Conservation (phyloP, 2,797 vertebrate species). For the Amblyopsis hoosieri region DNA sequence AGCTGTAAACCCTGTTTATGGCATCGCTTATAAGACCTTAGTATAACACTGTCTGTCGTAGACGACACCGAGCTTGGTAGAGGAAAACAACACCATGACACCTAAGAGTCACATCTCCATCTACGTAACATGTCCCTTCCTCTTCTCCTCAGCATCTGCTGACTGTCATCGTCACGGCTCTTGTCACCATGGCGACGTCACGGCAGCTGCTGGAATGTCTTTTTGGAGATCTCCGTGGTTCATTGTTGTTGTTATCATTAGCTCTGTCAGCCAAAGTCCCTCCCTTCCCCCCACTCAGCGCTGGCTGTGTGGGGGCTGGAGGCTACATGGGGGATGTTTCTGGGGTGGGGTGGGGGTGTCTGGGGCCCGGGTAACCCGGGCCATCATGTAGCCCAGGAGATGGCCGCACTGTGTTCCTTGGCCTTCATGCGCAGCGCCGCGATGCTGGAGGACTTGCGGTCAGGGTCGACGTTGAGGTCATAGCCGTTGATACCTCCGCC, state of each 20-base stretch:
- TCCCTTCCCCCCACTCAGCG: slow-evolving; percentile 49
- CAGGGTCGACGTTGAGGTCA: slow-evolving; percentile 94
- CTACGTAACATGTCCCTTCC: slow-evolving; percentile 13
- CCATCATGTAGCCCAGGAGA: slow-evolving; percentile 93
- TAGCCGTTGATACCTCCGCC: slow-evolving; percentile 92
- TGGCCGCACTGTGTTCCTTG: slow-evolving; percentile 98
- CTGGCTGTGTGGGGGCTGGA: background rate
- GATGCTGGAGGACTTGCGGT: slow-evolving; percentile 98
- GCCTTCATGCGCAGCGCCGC: slow-evolving; percentile 98
- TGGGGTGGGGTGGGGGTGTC: slow-evolving; percentile 28
- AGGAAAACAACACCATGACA: slow-evolving; percentile 31
- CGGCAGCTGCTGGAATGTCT: slow-evolving; percentile 60
- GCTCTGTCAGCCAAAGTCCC: slow-evolving; percentile 65
- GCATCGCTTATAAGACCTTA: slow-evolving; percentile 39
- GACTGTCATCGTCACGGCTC: slow-evolving; percentile 62
- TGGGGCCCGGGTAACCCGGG: slow-evolving; percentile 22
- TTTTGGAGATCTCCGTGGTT: slow-evolving; percentile 62
- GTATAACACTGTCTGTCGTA: slow-evolving; percentile 2
- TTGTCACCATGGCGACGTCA: slow-evolving; percentile 48
- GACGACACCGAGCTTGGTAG: slow-evolving; percentile 35
- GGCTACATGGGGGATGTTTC: background rate
- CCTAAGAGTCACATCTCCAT: slow-evolving; percentile 50
- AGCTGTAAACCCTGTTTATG: slow-evolving; percentile 41
- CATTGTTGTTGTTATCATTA: slow-evolving; percentile 73
- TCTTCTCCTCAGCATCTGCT: slow-evolving; percentile 64